phyloP scores from a whole-genome alignment of 2,113 vertebrate species.

The Poeciliopsis occidentalis region DNA sequence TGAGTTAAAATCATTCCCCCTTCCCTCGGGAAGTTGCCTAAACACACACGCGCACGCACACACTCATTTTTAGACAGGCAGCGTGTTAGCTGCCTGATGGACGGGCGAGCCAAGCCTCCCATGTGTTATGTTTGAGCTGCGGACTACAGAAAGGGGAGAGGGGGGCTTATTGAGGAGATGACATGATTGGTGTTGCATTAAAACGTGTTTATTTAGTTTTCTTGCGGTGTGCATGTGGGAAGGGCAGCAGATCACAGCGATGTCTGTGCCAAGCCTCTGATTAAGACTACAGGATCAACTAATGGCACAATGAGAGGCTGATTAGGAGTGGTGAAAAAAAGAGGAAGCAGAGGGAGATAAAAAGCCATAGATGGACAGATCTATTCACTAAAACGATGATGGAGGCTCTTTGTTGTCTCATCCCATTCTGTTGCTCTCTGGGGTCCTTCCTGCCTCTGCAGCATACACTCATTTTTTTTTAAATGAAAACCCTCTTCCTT shows the following conservation, averaged over 20 bases:
- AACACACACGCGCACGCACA: slow-evolving; percentile 49
- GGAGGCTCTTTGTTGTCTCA: slow-evolving; percentile 73
- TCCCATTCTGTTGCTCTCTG: slow-evolving; percentile 66
- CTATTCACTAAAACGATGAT: slow-evolving; percentile 74
- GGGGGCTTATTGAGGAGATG: slow-evolving; percentile 63
- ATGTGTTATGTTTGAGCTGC: slow-evolving; percentile 66
- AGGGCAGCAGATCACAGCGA: slow-evolving; percentile 50
- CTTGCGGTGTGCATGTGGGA: slow-evolving; percentile 54
- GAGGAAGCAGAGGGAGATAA: slow-evolving; percentile 60
- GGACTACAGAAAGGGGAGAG: slow-evolving; percentile 43
- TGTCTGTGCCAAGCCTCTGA: slow-evolving; percentile 72
- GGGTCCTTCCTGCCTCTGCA: slow-evolving; percentile 63
- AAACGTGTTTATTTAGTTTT: slow-evolving; percentile 71
- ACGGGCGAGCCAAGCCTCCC: slow-evolving; percentile 62
- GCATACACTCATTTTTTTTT: slow-evolving; percentile 52
- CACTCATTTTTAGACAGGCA: slow-evolving; percentile 53
- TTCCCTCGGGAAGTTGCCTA: slow-evolving; percentile 66
- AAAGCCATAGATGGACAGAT: slow-evolving; percentile 68
- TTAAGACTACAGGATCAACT: slow-evolving; percentile 75
- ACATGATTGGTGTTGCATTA: slow-evolving; percentile 78
- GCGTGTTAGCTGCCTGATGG: slow-evolving; percentile 81
- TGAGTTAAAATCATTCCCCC: slow-evolving; percentile 76
- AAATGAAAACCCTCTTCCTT: slow-evolving; percentile 65
- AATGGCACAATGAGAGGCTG: slow-evolving; percentile 76
- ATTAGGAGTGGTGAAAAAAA: slow-evolving; percentile 63